phyloP scores from a whole-genome alignment of 2,888 invertebrate species.

The Platynereis dumerilii region DNA sequence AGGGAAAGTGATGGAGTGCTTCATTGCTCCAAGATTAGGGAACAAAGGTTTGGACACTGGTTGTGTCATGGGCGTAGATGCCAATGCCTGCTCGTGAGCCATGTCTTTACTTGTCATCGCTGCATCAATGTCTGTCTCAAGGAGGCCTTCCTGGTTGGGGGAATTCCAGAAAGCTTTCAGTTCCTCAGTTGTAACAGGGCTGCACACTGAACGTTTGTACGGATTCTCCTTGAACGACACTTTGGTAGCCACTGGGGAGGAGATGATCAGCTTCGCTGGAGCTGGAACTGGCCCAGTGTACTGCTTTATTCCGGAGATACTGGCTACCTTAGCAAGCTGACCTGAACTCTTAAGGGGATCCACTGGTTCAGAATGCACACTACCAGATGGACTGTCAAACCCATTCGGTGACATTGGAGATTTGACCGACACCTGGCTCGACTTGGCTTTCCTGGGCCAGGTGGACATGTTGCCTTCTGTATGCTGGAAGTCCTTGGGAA shows the following conservation, averaged over 20 bases:
- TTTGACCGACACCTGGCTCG: no score
- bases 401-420: no score
- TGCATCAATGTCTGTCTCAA: conserved; percentile 7
- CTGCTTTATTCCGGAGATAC: background rate
- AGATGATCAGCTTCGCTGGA: conserved; percentile 35
- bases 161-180: conserved; percentile 24
- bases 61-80: background rate
- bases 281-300: conserved; percentile 27
- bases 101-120: conserved; percentile 5
- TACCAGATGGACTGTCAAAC: no score
- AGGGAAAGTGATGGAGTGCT: conserved; percentile 23
- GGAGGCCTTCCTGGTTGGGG: conserved; percentile 6
- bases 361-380: no score
- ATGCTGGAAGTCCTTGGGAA: conserved; percentile 1
- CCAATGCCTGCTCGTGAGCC: background rate
- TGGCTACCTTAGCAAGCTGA: conserved; percentile 4
- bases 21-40: conserved; percentile 16
- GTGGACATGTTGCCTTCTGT: conserved; percentile 17
- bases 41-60: conserved; percentile 14
- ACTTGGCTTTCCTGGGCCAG: conserved; percentile 9
- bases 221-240: conserved; percentile 35
- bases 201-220: conserved; percentile 35
- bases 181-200: conserved; percentile 32
- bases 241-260: conserved; percentile 34
- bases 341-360: no score